Evolutionary conservation across 2,113 vertebrate genomes (phyloP).

Genomic region (Eublepharis macularius): DNA sequence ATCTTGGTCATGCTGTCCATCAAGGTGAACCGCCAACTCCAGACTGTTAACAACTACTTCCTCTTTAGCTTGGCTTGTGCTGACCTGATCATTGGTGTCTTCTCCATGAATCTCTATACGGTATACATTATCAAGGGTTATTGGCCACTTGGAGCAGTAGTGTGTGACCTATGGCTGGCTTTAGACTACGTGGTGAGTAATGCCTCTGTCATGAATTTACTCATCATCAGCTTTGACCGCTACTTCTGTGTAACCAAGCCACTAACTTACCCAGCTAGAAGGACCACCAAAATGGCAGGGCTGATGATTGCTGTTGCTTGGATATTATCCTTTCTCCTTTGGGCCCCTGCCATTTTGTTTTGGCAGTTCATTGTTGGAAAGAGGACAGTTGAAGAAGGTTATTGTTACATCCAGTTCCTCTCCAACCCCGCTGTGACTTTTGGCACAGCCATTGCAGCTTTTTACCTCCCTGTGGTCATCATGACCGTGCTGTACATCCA

Average conservation of each 20-base stretch:
- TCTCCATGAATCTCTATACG: conserved; percentile 98
- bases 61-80: conserved; percentile 96
- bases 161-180: conserved; percentile 96
- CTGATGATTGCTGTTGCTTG: conserved; percentile 96
- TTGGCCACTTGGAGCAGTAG: conserved; percentile 94
- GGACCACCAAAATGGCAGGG: conserved; percentile 98
- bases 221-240: conserved; percentile 98
- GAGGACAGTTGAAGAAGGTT: conserved; percentile 86
- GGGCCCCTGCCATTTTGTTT: conserved; percentile 97
- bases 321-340: conserved; percentile 97
- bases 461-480: conserved; percentile 97
- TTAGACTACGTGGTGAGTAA: conserved; percentile 97
- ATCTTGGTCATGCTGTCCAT: conserved; percentile 98
- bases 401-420: conserved; percentile 97
- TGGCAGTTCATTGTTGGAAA: conserved; percentile 98
- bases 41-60: conserved; percentile 99
- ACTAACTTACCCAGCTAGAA: conserved; percentile 88
- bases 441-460: conserved; percentile 96
- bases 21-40: conserved; percentile 97
- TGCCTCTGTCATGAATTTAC: conserved; percentile 96
- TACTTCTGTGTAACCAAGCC: conserved; percentile 99
- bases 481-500: conserved; percentile 98
- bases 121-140: conserved; percentile 96
- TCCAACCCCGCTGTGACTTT: conserved; percentile 95
- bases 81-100: conserved; percentile 93